Percentiles rank a stretch among this genome's conserved stretches.
phyloP scores from a whole-genome alignment of 2,888 invertebrate species.

The Apocheima hispidaria region DNA sequence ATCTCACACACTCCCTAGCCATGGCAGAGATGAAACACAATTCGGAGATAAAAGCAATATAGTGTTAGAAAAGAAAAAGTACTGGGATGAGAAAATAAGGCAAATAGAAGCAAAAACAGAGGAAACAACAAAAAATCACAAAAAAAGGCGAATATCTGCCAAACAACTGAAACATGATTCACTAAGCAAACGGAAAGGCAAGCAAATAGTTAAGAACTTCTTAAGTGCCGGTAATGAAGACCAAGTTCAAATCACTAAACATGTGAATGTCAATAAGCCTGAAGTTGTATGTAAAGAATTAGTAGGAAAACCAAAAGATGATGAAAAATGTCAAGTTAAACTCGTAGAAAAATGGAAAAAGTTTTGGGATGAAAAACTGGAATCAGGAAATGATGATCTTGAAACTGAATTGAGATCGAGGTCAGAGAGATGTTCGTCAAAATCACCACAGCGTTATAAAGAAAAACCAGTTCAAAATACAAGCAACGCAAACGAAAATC shows the following conservation, averaged over 20 bases:
- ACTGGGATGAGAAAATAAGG: slow-evolving; percentile 82
- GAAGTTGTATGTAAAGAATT: slow-evolving; percentile 43
- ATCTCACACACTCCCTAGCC: slow-evolving; percentile 29
- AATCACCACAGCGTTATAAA: slow-evolving; percentile 26
- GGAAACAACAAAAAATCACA: slow-evolving; percentile 63
- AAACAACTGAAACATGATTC: slow-evolving; percentile 77
- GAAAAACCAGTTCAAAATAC: slow-evolving; percentile 14
- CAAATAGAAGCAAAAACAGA: slow-evolving; percentile 75
- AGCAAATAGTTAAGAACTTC: slow-evolving; percentile 74
- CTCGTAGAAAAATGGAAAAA: slow-evolving; percentile 77
- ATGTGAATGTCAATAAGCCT: slow-evolving; percentile 36
- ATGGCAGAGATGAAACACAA: slow-evolving; percentile 55
- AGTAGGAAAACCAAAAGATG: slow-evolving; percentile 36
- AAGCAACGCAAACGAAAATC: slow-evolving; percentile 17
- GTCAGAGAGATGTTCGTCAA: slow-evolving; percentile 41
- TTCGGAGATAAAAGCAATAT: slow-evolving; percentile 72
- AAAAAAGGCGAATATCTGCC: slow-evolving; percentile 64
- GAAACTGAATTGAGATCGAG: slow-evolving; percentile 47
- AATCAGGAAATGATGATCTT: slow-evolving; percentile 56
- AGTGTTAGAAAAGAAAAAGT: slow-evolving; percentile 79
- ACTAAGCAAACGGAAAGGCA: slow-evolving; percentile 75
- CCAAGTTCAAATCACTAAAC: slow-evolving; percentile 43
- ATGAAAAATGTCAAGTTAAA: slow-evolving; percentile 53
- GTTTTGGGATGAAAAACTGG: slow-evolving; percentile 77
- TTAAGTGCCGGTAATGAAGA: slow-evolving; percentile 56